Evolutionary conservation across 2,888 invertebrate species (phyloP), one percentile per base, ranked within the genome.

Genomic region (Sthenelais limicola): DNA sequence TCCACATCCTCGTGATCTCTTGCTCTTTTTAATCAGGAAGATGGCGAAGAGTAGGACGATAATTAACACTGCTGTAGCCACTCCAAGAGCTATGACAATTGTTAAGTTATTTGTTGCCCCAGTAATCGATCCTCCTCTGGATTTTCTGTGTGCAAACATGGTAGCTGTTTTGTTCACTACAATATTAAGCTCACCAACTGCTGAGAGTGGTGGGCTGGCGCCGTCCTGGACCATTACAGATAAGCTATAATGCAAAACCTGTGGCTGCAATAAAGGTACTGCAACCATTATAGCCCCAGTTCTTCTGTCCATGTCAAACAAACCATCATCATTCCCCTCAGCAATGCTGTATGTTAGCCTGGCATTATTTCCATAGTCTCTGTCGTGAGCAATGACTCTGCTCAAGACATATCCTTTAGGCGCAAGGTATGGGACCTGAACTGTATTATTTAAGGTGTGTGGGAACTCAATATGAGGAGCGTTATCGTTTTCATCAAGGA

Each of bases 291-390:
- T 85, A 51, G 86, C 86, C 1, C 90, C 90, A 21, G 82, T 82
- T 5, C 82, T 74, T 1, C 82, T 76, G 70, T 89, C 86, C 68
- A 90, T 85, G 54, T 79, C 80, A 79, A 89, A 89, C 58, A 88
- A 81, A 3, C 80, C 79, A 1, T 86, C 84, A 43, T 85, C 85
- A 68, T 89, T 89, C 18, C 89, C 88, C 35, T 71, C 71, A 9
- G 75, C 68, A n/a, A 81, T 71, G 48, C 73, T 73, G 68, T 74
- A 80, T 3, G 74, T 75, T 28, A 81, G 62, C 38, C 67, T 71
- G 1, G 83, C 77, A 83, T 81, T 81, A 24, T 76, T 79, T 0
- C 76, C 73, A 33, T 78, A 74, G 76, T 84, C 84, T 5, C 38
- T 47, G 68, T 84, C 84, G 21, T 47, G 21, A 4, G 82, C 83